A percentile compares a stretch with the other conserved stretches of the same genome.
Evolutionary conservation across 1,140 invertebrate species (phyloP).

Genomic region (Yoshiicerus persimilis): DNA sequence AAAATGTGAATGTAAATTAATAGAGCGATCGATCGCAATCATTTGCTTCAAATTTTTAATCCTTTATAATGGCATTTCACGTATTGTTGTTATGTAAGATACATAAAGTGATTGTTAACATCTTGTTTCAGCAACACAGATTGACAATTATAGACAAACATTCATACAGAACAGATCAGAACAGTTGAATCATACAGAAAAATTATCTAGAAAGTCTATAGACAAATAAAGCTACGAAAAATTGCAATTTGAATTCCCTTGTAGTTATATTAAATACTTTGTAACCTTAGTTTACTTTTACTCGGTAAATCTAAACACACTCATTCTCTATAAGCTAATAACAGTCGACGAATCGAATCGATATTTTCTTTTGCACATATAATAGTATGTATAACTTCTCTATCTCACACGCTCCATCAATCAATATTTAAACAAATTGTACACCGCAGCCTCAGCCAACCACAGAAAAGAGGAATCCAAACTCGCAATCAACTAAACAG

Average conservation of each 20-base stretch:
- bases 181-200: neutral
- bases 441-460: neutral
- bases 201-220: neutral
- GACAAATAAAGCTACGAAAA: conserved; percentile 15
- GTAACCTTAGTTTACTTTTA: neutral
- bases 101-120: conserved; percentile 20
- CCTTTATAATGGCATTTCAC: conserved; percentile 20
- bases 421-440: neutral
- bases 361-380: neutral
- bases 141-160: neutral
- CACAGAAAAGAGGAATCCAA: neutral
- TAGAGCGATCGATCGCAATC: neutral
- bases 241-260: conserved; percentile 4
- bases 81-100: conserved; percentile 1
- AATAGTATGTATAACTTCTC: neutral
- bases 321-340: neutral
- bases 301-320: neutral
- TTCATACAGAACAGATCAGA: neutral
- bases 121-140: conserved; percentile 3
- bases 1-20: neutral
- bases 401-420: neutral
- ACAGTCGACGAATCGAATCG: neutral
- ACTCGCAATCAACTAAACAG: neutral
- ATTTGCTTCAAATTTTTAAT: conserved; percentile 15
- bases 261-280: neutral